Conservation (phyloP, 2,888 invertebrate genomes). For the Punctoribates punctum region DNA sequence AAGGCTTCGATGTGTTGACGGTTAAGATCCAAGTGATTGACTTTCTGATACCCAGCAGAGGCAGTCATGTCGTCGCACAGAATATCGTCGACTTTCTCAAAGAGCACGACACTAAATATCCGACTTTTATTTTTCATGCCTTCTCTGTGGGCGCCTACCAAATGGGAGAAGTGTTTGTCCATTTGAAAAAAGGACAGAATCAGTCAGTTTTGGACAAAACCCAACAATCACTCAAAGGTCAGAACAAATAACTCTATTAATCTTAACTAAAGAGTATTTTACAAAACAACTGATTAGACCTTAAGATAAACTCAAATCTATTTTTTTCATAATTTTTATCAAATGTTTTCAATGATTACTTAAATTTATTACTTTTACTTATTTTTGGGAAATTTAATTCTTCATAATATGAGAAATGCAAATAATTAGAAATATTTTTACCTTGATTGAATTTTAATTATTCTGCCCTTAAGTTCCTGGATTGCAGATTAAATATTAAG, state of each 20-base stretch:
- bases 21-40: slow-evolving; percentile 80
- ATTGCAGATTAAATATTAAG: too few species aligned
- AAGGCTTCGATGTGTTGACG: slow-evolving; percentile 79
- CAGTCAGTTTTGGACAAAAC: slow-evolving; percentile 9
- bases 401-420: too few species aligned
- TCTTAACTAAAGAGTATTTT: too few species aligned
- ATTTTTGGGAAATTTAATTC: too few species aligned
- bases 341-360: too few species aligned
- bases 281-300: not conserved
- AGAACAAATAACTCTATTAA: too few species aligned
- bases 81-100: slow-evolving; percentile 74
- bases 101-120: slow-evolving; percentile 56
- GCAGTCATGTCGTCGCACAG: slow-evolving; percentile 70
- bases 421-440: too few species aligned
- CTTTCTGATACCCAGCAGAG: slow-evolving; percentile 77
- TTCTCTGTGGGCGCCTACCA: slow-evolving; percentile 87
- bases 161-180: slow-evolving; percentile 72
- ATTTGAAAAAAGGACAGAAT: slow-evolving; percentile 47
- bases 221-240: slow-evolving; percentile 39
- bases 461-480: too few species aligned
- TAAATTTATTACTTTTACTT: too few species aligned
- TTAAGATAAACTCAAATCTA: not conserved
- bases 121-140: slow-evolving; percentile 74
- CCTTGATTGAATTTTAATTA: too few species aligned
- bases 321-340: too few species aligned